phyloP scores from a whole-genome alignment of 2,888 invertebrate genomes.

The Maniola hyperantus region DNA sequence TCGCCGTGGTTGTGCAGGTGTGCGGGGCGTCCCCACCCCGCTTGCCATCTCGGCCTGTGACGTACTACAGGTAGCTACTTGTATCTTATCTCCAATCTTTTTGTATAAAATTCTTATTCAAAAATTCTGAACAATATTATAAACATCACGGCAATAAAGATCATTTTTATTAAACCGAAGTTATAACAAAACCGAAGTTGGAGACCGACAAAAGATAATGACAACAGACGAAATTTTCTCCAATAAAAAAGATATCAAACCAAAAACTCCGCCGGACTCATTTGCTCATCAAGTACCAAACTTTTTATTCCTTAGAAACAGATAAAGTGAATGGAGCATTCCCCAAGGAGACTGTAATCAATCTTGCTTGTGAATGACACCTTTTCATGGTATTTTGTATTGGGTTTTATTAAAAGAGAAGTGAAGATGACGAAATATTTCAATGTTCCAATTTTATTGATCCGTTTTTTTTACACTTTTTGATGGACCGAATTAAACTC shows the following conservation, averaged over 20 bases:
- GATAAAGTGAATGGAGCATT: conserved; percentile 18
- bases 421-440: conserved; percentile 10
- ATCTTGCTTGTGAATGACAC: conserved; percentile 27
- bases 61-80: too few species aligned
- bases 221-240: neutral
- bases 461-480: too few species aligned
- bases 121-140: conserved; percentile 1
- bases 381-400: conserved; percentile 20
- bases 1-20: too few species aligned
- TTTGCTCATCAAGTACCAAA: conserved; percentile 14
- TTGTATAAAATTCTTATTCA: neutral
- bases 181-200: conserved; percentile 9
- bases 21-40: too few species aligned
- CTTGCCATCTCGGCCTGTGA: too few species aligned
- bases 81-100: too few species aligned
- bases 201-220: conserved; percentile 8
- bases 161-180: neutral
- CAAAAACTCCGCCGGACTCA: neutral
- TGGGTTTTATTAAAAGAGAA: conserved; percentile 14
- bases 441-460: conserved; percentile 5
- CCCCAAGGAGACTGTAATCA: conserved; percentile 18
- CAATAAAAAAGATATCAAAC: conserved; percentile 3
- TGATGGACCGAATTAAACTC: too few species aligned
- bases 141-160: neutral
- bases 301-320: conserved; percentile 19